Evolutionary conservation across 2,113 vertebrate species (phyloP).

Genomic region (Panurus biarmicus): DNA sequence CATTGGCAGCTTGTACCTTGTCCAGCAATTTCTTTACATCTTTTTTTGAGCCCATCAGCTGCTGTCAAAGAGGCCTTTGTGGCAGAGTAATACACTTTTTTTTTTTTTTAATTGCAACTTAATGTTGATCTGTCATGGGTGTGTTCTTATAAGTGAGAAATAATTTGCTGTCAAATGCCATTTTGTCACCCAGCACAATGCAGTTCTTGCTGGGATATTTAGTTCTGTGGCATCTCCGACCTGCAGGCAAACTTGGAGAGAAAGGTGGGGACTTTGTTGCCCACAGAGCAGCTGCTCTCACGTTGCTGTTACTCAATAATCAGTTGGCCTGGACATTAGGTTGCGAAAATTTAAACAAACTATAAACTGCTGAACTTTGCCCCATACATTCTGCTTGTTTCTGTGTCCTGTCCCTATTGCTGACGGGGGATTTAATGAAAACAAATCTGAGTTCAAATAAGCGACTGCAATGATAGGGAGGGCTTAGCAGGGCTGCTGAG

Average conservation of each 20-base stretch:
- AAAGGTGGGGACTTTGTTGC: not conserved
- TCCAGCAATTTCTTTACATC: not conserved
- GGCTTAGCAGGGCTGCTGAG: not conserved
- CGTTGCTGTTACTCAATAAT: not conserved
- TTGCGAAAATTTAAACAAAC: conserved; percentile 29
- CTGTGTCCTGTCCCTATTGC: not conserved
- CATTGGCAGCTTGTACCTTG: not conserved
- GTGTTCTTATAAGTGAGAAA: not conserved
- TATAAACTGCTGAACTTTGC: not conserved
- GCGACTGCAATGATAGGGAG: not conserved
- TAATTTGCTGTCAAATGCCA: not conserved
- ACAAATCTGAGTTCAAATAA: not conserved
- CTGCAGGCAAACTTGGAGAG: not conserved
- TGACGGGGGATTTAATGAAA: not conserved
- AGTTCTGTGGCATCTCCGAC: not conserved
- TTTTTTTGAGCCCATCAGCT: not conserved
- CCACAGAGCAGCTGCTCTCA: not conserved
- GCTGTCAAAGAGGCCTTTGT: not conserved
- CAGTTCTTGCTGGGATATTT: not conserved
- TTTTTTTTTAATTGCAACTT: not conserved
- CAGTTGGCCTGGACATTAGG: not conserved
- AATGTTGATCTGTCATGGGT: not conserved
- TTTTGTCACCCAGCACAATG: not conserved
- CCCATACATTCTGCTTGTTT: not conserved
- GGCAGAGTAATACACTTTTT: not conserved